Conservation (phyloP, 2,888 invertebrate species). For the Apomyelois bistriatella region DNA sequence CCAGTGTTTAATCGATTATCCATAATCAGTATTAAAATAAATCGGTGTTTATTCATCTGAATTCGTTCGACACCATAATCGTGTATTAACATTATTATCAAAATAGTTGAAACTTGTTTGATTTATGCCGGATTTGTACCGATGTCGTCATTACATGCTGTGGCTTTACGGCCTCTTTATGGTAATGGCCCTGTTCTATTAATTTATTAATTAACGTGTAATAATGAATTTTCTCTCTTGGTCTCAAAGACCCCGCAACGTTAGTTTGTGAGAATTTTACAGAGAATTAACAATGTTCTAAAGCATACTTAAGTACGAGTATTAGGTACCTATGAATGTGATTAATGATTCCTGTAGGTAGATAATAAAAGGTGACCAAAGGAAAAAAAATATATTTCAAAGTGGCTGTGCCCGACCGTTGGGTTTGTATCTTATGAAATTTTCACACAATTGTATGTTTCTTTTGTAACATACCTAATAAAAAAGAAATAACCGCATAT, state of each 20-base stretch:
- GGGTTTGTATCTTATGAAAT: too few species aligned
- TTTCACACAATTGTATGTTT: too few species aligned
- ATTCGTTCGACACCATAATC: background rate
- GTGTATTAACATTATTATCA: conserved; percentile 13
- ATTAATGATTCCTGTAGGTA: too few species aligned
- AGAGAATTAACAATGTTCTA: background rate
- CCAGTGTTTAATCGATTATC: too few species aligned
- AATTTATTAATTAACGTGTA: background rate
- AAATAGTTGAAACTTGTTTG: conserved; percentile 14
- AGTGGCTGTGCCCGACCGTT: too few species aligned
- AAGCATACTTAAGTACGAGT: too few species aligned
- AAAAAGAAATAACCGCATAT: too few species aligned
- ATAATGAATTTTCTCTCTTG: background rate
- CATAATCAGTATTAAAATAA: background rate
- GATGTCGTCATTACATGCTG: conserved; percentile 1
- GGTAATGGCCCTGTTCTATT: background rate
- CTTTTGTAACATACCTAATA: too few species aligned
- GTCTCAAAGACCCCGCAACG: background rate
- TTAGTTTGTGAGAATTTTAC: background rate
- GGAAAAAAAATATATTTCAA: too few species aligned
- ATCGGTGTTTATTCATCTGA: background rate
- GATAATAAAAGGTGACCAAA: too few species aligned
- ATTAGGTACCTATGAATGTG: too few species aligned
- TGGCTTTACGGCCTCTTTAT: conserved; percentile 8
- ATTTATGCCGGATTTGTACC: conserved; percentile 2